Evolutionary conservation across 2,888 invertebrate species (phyloP).

Genomic region (Ommatoiulus sabulosus): DNA sequence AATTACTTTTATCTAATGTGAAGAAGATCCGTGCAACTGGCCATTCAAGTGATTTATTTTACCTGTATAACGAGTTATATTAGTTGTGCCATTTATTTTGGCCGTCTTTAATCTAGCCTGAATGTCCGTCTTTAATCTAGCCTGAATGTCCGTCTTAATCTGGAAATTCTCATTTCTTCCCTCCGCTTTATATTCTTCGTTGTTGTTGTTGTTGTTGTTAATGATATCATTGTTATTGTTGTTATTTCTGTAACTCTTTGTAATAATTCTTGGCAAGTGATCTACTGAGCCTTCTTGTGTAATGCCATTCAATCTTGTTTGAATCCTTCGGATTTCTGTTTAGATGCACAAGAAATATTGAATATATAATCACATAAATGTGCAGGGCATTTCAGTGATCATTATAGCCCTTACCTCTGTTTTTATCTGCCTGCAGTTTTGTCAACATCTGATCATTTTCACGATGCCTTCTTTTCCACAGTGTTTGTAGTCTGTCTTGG

Average conservation of each 20-base stretch:
- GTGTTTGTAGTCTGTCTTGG: not conserved
- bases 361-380: not conserved
- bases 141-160: not conserved
- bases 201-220: conserved; percentile 45
- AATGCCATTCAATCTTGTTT: not conserved
- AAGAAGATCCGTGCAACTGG: too few relatives aligned
- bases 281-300: not conserved
- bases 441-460: conserved; percentile 43
- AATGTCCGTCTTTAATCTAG: not conserved
- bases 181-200: not conserved
- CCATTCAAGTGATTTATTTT: too few relatives aligned
- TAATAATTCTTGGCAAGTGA: not conserved
- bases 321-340: conserved; percentile 4
- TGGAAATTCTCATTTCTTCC: not conserved
- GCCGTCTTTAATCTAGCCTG: not conserved
- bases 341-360: not conserved
- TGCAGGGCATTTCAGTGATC: not conserved
- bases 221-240: not conserved
- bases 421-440: conserved; percentile 9
- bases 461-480: conserved; percentile 51
- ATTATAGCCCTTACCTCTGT: conserved; percentile 8
- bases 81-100: not conserved
- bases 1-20: too few relatives aligned
- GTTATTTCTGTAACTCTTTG: not conserved
- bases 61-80: not conserved